Conservation (phyloP, 2,797 vertebrate genomes). For the Lepilemur septentrionalis region DNA sequence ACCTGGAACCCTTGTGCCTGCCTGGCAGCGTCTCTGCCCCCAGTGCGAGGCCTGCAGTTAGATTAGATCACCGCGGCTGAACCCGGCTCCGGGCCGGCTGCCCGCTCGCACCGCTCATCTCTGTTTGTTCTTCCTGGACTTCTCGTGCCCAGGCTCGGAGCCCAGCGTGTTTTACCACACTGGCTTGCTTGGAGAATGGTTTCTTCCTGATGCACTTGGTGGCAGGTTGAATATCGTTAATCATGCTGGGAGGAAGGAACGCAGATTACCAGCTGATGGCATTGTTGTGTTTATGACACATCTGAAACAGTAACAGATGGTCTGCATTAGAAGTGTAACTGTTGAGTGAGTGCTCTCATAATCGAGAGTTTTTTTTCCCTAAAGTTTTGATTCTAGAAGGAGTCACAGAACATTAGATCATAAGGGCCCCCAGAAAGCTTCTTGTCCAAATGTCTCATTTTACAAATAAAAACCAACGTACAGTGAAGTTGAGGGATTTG, state of each 20-base stretch:
- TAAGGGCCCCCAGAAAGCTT: not conserved
- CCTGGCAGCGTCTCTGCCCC: not conserved
- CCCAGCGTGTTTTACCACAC: not conserved
- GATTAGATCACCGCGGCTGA: not conserved
- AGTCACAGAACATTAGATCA: slow-evolving; percentile 16
- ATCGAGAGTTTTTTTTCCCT: not conserved
- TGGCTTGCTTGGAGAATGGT: not conserved
- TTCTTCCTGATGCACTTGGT: not conserved
- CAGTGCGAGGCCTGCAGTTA: not conserved
- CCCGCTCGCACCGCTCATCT: not conserved
- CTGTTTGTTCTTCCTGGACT: not conserved
- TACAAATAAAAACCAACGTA: not conserved
- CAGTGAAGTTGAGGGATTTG: not conserved
- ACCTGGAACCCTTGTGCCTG: not conserved
- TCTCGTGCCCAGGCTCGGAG: not conserved
- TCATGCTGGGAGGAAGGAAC: not conserved
- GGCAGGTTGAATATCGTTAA: not conserved
- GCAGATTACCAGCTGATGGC: slow-evolving; percentile 37
- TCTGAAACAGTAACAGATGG: slow-evolving; percentile 60
- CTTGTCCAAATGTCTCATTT: not conserved
- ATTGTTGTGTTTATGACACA: slow-evolving; percentile 5
- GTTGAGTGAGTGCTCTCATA: not conserved
- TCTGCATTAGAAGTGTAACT: not conserved
- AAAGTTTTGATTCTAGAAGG: slow-evolving; percentile 26
- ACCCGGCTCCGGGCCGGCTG: not conserved